Evolutionary conservation across 2,113 vertebrate genomes (phyloP).

Genomic region (Neomonachus schauinslandi): DNA sequence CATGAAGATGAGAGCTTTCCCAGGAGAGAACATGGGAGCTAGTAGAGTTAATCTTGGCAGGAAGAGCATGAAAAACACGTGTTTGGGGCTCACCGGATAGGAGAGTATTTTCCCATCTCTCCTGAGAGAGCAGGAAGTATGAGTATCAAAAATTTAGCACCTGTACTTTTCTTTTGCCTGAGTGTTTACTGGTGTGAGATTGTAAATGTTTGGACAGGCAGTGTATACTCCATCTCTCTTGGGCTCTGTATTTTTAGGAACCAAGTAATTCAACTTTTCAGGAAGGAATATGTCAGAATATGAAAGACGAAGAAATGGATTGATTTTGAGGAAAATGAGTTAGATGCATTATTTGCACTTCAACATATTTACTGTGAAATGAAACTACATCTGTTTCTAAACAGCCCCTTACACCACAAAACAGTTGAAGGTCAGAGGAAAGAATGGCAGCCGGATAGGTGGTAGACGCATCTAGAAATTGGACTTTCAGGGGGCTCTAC

Average conservation of each 20-base stretch:
- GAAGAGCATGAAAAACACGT: neutral
- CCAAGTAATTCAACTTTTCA: slow-evolving; percentile 17
- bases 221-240: neutral
- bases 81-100: neutral
- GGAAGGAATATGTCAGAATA: neutral
- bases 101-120: neutral
- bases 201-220: neutral
- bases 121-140: neutral
- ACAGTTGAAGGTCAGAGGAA: neutral
- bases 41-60: neutral
- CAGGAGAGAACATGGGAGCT: neutral
- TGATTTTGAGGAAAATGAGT: neutral
- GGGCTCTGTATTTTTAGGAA: neutral
- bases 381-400: slow-evolving; percentile 13
- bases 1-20: neutral
- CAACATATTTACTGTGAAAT: neutral
- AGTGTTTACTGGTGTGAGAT: neutral
- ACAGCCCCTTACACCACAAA: neutral
- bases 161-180: neutral
- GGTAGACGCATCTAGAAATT: neutral
- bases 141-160: neutral
- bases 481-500: neutral
- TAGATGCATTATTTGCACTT: neutral
- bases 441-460: neutral
- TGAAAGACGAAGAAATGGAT: neutral